These are phyloP conservation scores for Anticlea derivata DNA, from an alignment of 2,888 invertebrate genomes.

Conservation along the genomic window DNA sequence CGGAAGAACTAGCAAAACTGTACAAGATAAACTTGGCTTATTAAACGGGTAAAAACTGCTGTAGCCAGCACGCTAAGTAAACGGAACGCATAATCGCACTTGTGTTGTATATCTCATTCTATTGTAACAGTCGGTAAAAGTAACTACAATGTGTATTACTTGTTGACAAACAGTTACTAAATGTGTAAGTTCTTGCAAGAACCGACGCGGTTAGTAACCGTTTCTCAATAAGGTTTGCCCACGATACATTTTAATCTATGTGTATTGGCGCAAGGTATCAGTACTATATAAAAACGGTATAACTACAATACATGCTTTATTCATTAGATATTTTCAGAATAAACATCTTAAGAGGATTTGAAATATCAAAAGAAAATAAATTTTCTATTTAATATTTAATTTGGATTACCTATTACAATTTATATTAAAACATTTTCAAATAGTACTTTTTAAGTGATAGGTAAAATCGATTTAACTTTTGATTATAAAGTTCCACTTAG, in stretches of 20 bases:
- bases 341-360: slow-evolving; percentile 13
- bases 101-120: slow-evolving; percentile 16
- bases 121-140: slow-evolving; percentile 18
- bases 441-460: slow-evolving; percentile 1
- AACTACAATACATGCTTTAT: slow-evolving; percentile 23
- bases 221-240: background rate
- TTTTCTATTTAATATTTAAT: slow-evolving; percentile 6
- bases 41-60: background rate
- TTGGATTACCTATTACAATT: slow-evolving; percentile 1
- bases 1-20: slow-evolving; percentile 14
- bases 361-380: slow-evolving; percentile 19
- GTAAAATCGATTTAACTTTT: slow-evolving; percentile 8
- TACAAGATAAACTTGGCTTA: slow-evolving; percentile 11
- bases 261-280: slow-evolving; percentile 15
- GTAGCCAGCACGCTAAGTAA: slow-evolving; percentile 9
- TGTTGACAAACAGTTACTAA: background rate
- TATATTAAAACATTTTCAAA: background rate
- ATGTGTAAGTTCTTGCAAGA: background rate
- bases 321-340: slow-evolving; percentile 17
- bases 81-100: slow-evolving; percentile 25
- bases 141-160: slow-evolving; percentile 1
- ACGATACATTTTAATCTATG: background rate
- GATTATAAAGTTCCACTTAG: background rate
- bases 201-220: background rate
- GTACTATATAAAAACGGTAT: slow-evolving; percentile 14